Evolutionary conservation across 2,113 vertebrate species (phyloP), one percentile per base, ranked within the genome.

Genomic region (Sylvia atricapilla): DNA sequence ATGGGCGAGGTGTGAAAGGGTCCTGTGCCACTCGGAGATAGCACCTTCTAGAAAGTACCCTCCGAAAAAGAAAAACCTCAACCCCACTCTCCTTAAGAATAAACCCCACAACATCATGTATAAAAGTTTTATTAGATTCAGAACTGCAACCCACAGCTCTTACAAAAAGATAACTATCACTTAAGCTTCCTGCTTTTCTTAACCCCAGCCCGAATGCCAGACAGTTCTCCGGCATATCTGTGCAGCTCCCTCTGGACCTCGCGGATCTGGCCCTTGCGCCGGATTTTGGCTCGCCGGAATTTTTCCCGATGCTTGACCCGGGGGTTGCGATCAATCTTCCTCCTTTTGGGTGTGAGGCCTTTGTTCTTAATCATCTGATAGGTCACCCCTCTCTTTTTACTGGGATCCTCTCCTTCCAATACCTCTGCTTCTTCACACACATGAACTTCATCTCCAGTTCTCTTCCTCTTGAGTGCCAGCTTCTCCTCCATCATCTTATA

Each of bases 261-360:
- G 1, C 98, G 98, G 22, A 99, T 99, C 97, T 99, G 99, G 43
- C 99, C 99, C 97, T 98, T 99, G 90, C 99, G 98, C 77, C 99
- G 98, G 90, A 99, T 99, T 76, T 98, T 99, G 75, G 99, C 99
- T 16, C 98, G 97, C 58, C 99, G 98, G 97, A 98, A 99, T 95
- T 99, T 99, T 97, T 99, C 99, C 87, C 99, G 97, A 55, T 99
- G 98, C 94, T 99, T 99, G 62, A 99, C 99, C 94, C 99, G 97
- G 59, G 99, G 99, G 94, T 99, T 99, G 8, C 99, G 98, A 79
- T 99, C 99, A 3, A 99, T 99, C 96, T 99, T 99, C 98, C 98
- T 99, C 97, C 99, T 98, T 69, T 98, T 98, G 37, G 99, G 99
- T 1, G 98, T 99, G 23, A 99, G 99, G 19, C 99, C 99, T 96